These are phyloP conservation scores for Limosa lapponica DNA, from an alignment of 2,797 vertebrate genomes.

Conservation along the genomic window DNA sequence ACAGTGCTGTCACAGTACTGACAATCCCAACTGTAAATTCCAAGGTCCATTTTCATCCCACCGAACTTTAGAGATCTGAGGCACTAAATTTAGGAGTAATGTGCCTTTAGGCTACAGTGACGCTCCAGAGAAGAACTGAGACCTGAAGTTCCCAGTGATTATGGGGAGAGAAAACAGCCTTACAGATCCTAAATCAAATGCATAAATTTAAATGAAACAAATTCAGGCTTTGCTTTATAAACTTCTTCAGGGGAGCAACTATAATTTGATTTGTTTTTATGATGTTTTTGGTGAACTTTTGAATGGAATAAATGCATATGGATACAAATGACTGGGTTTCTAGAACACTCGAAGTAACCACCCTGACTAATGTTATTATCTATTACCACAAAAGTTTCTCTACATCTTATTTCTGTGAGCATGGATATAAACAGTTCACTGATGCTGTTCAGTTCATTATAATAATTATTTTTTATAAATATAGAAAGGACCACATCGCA, in stretches of 20 bases:
- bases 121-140: not conserved
- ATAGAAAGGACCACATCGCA: not conserved
- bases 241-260: not conserved
- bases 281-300: not conserved
- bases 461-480: not conserved
- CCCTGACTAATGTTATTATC: not conserved
- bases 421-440: not conserved
- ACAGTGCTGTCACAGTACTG: not conserved
- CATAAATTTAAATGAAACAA: not conserved
- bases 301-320: not conserved
- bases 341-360: not conserved
- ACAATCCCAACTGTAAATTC: not conserved
- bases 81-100: not conserved
- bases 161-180: rapidly evolving
- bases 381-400: not conserved
- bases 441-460: not conserved
- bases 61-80: not conserved
- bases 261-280: not conserved
- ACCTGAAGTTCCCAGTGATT: not conserved
- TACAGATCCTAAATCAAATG: not conserved
- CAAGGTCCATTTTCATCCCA: not conserved
- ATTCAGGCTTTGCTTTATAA: not conserved
- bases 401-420: not conserved
- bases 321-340: not conserved
- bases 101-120: not conserved